A percentile compares a stretch with the other conserved stretches of the same genome.
phyloP scores from a whole-genome alignment of 2,113 vertebrate species.

The Xenopus tropicalis region DNA sequence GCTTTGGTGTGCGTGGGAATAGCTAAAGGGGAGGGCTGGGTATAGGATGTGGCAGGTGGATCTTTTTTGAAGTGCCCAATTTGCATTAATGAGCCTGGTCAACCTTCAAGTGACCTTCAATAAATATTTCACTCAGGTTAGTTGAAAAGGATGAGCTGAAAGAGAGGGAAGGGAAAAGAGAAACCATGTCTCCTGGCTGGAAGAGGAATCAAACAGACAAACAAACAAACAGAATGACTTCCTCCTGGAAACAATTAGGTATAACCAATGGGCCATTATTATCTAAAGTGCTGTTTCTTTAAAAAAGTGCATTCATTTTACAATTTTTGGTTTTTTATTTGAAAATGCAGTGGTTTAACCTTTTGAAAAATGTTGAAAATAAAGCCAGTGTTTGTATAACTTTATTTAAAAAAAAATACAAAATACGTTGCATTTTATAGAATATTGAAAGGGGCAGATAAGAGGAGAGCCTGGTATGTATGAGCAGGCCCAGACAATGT shows the following conservation, averaged over 20 bases:
- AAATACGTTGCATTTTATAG: too few species aligned
- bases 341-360: too few species aligned
- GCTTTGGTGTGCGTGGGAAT: constrained; percentile 17
- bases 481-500: too few species aligned
- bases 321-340: too few species aligned
- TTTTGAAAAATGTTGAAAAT: too few species aligned
- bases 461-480: too few species aligned
- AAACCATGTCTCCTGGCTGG: constrained; percentile 3
- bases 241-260: not conserved
- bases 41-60: constrained; percentile 43
- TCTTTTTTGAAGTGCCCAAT: constrained; percentile 42
- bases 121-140: constrained; percentile 17
- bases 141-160: constrained; percentile 14
- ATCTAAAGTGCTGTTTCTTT: too few species aligned
- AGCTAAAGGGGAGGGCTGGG: constrained; percentile 32
- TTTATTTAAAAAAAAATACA: too few species aligned
- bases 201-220: constrained; percentile 16
- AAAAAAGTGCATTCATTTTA: too few species aligned
- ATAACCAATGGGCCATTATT: not conserved
- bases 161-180: constrained; percentile 1
- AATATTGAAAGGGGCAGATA: too few species aligned
- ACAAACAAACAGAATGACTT: constrained; percentile 15
- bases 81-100: constrained; percentile 41
- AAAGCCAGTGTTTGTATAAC: too few species aligned
- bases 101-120: constrained; percentile 39